Percentiles rank a stretch among this genome's conserved stretches.
phyloP scores from a whole-genome alignment of 2,888 invertebrate genomes.

The Cataglyphis livida region DNA sequence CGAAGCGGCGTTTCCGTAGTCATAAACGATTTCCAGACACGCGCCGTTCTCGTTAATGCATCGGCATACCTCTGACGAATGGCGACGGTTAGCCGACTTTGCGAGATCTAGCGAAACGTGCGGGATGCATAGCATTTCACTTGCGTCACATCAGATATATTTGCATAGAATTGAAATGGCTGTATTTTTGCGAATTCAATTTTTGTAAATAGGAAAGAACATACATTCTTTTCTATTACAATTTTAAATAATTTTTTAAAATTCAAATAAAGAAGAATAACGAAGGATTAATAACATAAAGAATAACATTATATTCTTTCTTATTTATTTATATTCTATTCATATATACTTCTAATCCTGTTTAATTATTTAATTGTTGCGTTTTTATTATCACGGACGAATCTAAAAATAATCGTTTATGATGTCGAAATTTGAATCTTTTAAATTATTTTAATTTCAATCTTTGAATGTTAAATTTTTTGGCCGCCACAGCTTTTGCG shows the following conservation, averaged over 20 bases:
- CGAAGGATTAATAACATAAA: too few species aligned
- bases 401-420: constrained; percentile 5
- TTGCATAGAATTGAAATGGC: neutral
- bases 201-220: neutral
- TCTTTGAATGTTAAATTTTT: neutral
- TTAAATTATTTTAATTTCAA: neutral
- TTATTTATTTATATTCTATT: neutral
- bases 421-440: neutral
- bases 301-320: neutral
- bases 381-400: neutral
- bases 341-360: neutral
- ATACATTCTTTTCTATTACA: neutral
- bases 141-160: neutral
- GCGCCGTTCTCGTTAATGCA: constrained; percentile 38
- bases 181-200: neutral
- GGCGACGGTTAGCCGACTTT: constrained; percentile 9
- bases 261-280: neutral
- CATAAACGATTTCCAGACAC: constrained; percentile 30
- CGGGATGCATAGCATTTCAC: constrained; percentile 1
- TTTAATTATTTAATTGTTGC: neutral
- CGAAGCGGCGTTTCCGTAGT: constrained; percentile 18
- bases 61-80: constrained; percentile 10
- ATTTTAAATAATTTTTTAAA: neutral
- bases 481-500: constrained; percentile 1
- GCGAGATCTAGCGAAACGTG: constrained; percentile 6